phyloP scores from a whole-genome alignment of 2,797 vertebrate species.

The Channallabes apus region DNA sequence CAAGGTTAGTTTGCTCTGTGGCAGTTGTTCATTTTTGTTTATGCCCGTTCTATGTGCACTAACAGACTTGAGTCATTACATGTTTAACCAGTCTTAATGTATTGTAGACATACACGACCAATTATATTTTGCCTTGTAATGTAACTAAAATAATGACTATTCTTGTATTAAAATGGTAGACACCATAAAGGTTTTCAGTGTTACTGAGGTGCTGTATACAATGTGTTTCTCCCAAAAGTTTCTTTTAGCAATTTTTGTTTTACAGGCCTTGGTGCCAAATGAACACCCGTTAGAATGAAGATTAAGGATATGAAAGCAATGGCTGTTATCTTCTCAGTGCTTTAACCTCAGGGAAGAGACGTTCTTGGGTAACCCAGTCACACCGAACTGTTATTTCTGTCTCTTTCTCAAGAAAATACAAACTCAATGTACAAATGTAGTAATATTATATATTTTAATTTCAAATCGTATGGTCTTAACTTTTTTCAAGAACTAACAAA shows the following conservation, averaged over 20 bases:
- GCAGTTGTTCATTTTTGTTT: conserved; percentile 36
- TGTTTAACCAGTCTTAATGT: conserved; percentile 63
- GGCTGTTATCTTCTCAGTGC: not conserved
- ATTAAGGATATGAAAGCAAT: not conserved
- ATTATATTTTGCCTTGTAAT: conserved; percentile 69
- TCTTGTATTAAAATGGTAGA: conserved; percentile 78
- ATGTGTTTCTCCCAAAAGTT: not conserved
- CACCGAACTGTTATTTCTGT: not conserved
- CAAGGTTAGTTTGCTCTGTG: conserved; percentile 34
- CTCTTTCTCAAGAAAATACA: not conserved
- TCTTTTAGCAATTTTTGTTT: no score
- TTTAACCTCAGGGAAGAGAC: not conserved
- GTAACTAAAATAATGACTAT: conserved; percentile 74
- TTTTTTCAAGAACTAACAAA: conserved; percentile 63
- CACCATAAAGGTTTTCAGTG: conserved; percentile 26
- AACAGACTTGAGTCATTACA: conserved; percentile 32
- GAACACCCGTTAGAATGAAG: not conserved
- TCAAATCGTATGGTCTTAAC: conserved; percentile 61
- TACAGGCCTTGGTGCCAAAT: not conserved
- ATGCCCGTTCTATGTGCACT: not conserved
- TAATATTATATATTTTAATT: conserved; percentile 60
- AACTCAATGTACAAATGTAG: conserved; percentile 37
- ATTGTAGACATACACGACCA: conserved; percentile 60
- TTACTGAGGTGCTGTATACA: not conserved
- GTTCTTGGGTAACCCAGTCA: not conserved